Percentiles rank a stretch among this genome's conserved stretches.
These are phyloP conservation scores for Labrus mixtus DNA, from an alignment of 2,113 vertebrate genomes.

Conservation along the genomic window DNA sequence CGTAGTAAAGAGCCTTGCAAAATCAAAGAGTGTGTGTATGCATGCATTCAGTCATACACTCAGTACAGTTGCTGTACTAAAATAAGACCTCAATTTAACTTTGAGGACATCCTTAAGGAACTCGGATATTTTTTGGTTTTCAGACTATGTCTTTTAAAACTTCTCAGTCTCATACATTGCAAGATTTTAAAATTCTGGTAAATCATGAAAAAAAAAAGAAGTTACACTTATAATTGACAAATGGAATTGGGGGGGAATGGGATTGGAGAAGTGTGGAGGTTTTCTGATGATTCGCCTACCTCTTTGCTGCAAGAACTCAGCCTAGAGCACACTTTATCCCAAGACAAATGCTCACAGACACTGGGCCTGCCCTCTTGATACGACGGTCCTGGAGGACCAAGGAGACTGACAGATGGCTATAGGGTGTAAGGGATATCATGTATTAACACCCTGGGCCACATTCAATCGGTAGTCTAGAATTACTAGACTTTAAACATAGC, in stretches of 20 bases:
- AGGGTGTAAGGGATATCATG: constrained; percentile 80
- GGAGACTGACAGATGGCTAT: constrained; percentile 80
- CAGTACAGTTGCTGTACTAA: not conserved
- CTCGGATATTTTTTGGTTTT: not conserved
- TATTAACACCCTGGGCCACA: constrained; percentile 75
- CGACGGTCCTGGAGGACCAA: constrained; percentile 73
- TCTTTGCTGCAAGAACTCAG: constrained; percentile 73
- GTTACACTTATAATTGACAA: constrained; percentile 45
- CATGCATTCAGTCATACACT: not conserved
- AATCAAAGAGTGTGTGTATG: constrained; percentile 17
- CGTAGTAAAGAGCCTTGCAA: constrained; percentile 20
- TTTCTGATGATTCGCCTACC: constrained; percentile 76
- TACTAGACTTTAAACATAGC: constrained; percentile 57
- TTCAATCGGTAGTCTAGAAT: constrained; percentile 55
- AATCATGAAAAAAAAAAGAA: constrained; percentile 24
- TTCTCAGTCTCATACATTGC: constrained; percentile 16
- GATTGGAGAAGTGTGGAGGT: constrained; percentile 58
- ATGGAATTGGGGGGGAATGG: constrained; percentile 56
- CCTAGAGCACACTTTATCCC: constrained; percentile 71
- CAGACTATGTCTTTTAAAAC: constrained; percentile 1
- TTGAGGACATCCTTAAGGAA: not conserved
- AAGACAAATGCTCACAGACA: constrained; percentile 76
- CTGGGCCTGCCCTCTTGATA: constrained; percentile 60
- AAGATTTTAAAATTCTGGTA: constrained; percentile 11
- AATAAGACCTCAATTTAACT: not conserved